Base-by-base conservation (phyloP, 2,797 vertebrate genomes). In the Neosilurus mollespiculum region DNA sequence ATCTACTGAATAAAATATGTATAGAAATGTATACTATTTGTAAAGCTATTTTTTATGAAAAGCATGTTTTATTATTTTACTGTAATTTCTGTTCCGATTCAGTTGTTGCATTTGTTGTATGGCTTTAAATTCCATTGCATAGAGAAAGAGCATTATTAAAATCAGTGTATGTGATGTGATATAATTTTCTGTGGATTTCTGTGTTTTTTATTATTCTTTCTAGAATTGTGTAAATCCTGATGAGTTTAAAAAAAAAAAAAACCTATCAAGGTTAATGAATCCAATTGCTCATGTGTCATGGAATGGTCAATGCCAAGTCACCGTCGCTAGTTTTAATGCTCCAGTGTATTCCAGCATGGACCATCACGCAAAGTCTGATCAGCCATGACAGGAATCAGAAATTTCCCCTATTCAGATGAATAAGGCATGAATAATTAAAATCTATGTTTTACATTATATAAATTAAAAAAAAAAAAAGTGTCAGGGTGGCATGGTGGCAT, bases 1-100 rank as follows among this genome's bases (percentile, higher is more conserved):
- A 88, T 87, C 67, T 86, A 91, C 89, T 85, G 86, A 89, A 90
- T 91, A 91, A 90, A 90, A 88, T 58, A 91, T 95, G 92, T 94
- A 94, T 92, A 95, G 90, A 94, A 93, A 93, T 95, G 92, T 93
- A 94, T 90, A 94, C 86, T 93, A 94, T 94, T 95, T 95, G 93
- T 94, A 94, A 93, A 94, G 89, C 92, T 93, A 91, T 90, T 95
- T 95, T 94, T 94, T 94, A 94, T 93, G 90, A 93, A 91, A 86
- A 91, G 93, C 94, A 94, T 95, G 94, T 94, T 92, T 92, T 89
- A 92, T 90, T 92, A 84, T 93, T 94, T 91, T 90, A 91, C 92
- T 94, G 92, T 93, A 91, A 92, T 92, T 92, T 92, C 93, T 91
- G 77, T 86, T 93, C 93, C 89, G 78, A 87, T 92, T 92, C 88